Percentiles rank a stretch among this genome's conserved stretches.
Evolutionary conservation across 2,797 vertebrate genomes (phyloP).

Genomic region (Peromyscus attwateri): DNA sequence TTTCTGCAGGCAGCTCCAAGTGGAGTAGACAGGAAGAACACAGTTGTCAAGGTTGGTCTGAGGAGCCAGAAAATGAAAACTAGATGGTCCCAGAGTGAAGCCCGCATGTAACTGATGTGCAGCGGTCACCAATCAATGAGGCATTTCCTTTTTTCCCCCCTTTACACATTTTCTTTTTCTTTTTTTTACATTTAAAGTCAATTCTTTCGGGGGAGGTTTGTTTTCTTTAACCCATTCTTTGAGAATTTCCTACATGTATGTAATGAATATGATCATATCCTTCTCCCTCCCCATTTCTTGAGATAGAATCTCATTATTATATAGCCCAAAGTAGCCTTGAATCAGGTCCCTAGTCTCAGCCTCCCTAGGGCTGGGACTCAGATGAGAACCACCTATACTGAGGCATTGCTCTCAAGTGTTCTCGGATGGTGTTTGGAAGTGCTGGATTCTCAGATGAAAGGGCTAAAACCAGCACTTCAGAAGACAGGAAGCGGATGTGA

Average conservation of each 20-base stretch:
- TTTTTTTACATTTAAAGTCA: background rate
- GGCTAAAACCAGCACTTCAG: background rate
- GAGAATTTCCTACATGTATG: background rate
- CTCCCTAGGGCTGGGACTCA: background rate
- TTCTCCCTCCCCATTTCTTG: background rate
- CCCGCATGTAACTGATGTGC: background rate
- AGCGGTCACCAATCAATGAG: background rate
- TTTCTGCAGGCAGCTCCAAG: background rate
- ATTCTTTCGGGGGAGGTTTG: background rate
- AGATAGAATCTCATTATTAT: background rate
- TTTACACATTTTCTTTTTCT: background rate
- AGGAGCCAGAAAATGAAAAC: background rate
- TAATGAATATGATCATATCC: background rate
- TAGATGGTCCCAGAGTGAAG: background rate
- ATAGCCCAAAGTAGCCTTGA: background rate
- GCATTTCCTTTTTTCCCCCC: background rate
- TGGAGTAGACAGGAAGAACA: background rate
- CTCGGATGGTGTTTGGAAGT: background rate
- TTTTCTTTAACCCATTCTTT: background rate
- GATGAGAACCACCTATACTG: background rate
- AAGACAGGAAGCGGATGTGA: background rate
- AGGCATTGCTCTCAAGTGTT: background rate
- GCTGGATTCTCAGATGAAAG: background rate
- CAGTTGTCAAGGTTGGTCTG: background rate
- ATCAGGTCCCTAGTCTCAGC: background rate